phyloP scores from a whole-genome alignment of 2,888 invertebrate genomes.

The Drosophila melanosoma region DNA sequence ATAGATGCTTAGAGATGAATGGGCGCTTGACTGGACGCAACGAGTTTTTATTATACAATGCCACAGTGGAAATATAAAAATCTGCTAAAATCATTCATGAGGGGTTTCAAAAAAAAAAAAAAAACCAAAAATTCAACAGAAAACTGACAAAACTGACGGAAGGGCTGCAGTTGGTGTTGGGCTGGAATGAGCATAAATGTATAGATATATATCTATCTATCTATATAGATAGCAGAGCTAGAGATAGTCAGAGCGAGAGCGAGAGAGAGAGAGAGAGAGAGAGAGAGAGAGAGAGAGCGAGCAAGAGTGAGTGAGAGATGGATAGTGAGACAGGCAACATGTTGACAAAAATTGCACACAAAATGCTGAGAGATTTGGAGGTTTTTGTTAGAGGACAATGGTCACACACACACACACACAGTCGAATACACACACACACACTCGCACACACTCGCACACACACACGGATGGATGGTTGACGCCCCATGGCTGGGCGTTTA shows the following conservation, averaged over 20 bases:
- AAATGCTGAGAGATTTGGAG: conserved; percentile 60
- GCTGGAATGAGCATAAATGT: conserved; percentile 1
- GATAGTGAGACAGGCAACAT: conserved; percentile 58
- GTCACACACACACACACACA: conserved; percentile 44
- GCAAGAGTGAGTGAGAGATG: not conserved
- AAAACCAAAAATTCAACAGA: conserved; percentile 56
- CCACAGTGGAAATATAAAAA: conserved; percentile 67
- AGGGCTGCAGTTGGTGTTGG: conserved; percentile 29
- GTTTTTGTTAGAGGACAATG: conserved; percentile 68
- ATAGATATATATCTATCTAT: conserved; percentile 2
- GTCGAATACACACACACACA: conserved; percentile 9
- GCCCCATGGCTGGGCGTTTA: conserved; percentile 74
- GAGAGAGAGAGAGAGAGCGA: not conserved
- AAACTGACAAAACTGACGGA: conserved; percentile 64
- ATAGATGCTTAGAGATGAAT: conserved; percentile 71
- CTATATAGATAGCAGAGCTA: conserved; percentile 6
- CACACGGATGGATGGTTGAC: conserved; percentile 36
- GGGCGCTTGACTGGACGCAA: conserved; percentile 60
- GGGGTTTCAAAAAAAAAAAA: conserved; percentile 41
- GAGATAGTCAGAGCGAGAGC: not conserved
- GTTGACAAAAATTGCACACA: conserved; percentile 80
- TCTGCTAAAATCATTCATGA: conserved; percentile 75
- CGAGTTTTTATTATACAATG: conserved; percentile 63
- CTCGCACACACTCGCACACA: conserved; percentile 7
- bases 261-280: not conserved